These are phyloP conservation scores for Aramus guarauna DNA, from an alignment of 2,113 vertebrate genomes.

Conservation along the genomic window DNA sequence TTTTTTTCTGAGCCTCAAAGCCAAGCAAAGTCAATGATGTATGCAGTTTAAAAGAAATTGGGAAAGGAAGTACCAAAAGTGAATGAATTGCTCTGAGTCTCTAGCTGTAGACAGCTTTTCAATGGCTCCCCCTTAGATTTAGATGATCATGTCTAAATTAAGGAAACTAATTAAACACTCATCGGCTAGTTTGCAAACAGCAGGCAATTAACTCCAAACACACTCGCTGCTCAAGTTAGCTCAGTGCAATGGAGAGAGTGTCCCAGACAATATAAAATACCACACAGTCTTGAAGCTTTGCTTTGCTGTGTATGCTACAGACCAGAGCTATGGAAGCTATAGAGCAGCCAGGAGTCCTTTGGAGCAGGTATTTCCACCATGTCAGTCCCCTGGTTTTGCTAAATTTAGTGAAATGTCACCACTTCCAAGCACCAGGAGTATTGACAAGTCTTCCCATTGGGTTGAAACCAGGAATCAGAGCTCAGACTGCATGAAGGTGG, in stretches of 20 bases:
- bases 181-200: neutral
- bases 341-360: neutral
- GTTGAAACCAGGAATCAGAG: neutral
- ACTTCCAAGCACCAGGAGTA: neutral
- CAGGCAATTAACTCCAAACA: slow-evolving; percentile 11
- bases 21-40: neutral
- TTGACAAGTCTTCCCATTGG: neutral
- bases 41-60: neutral
- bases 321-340: neutral
- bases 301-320: neutral
- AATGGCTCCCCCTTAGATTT: neutral
- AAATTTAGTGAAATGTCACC: neutral
- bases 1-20: neutral
- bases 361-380: neutral
- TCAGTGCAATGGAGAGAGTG: neutral
- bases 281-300: neutral
- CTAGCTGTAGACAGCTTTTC: neutral
- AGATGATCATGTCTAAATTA: neutral
- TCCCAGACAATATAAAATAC: neutral
- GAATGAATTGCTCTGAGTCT: neutral
- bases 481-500: neutral
- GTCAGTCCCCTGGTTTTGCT: neutral
- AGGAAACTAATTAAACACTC: neutral
- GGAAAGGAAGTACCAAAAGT: neutral
- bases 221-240: neutral